Base-by-base conservation (phyloP, 2,113 vertebrate species). In the Choloepus hoffmanni region DNA sequence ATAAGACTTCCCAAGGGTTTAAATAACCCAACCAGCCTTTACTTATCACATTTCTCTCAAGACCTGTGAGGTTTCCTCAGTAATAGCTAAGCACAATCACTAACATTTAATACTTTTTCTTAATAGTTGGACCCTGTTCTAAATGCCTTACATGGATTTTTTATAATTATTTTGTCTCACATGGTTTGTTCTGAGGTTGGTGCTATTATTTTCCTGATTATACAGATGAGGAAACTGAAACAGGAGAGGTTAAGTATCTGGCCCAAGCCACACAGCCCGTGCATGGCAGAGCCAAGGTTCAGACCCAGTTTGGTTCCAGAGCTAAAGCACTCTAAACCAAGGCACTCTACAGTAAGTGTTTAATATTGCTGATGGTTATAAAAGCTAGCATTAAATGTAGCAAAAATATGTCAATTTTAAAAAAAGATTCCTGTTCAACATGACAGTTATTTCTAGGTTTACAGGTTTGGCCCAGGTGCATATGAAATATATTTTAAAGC, bases 11-110 rank as follows among this genome's bases (percentile, higher is more conserved):
- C 81, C 50, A 55, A 70, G 62, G 77, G 28, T 72, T 91, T 87
- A 82, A 55, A 36, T 86, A 70, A 70, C 23, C n/a, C 21, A 79
- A 23, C 9, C 33, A 73, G 26, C 74, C 60, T 67, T 87, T 53
- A 72, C 58, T 85, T 65, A 48, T 33, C 65, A 85, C 18, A 50
- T 89, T 89, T 74, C 58, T 89, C 53, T 89, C 24, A 81, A 96
- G 89, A 81, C 26, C 82, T 77, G 13, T 33, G 72, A 76, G 72
- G 74, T 87, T 94, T 48, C 85, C 33, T 63, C 33, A 79, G 60
- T 87, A 95, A 87, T 81, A 90, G 33, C 33, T 60, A 81, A 79
- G 13, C 33, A 58, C 23, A 77, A 83, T 72, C 85, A 50, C 33
- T 74, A 85, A 73, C 18, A 55, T 88, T 81, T 83, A 43, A 73